Evolutionary conservation across 2,797 vertebrate species (phyloP).

Genomic region (Thunnus albacares): DNA sequence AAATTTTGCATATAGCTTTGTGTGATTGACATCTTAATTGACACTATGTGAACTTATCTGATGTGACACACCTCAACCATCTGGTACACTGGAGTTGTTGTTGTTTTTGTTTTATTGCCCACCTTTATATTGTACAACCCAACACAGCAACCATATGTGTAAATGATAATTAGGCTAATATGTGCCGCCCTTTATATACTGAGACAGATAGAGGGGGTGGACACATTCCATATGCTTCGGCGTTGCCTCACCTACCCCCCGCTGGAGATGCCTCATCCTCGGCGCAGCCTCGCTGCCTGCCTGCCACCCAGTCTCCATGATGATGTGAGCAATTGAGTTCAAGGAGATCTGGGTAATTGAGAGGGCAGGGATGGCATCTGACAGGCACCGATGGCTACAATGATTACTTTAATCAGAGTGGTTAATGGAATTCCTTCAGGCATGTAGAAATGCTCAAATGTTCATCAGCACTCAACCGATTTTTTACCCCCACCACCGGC

Average conservation of each 20-base stretch:
- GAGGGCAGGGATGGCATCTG: conserved; percentile 89
- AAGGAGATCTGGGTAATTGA: conserved; percentile 89
- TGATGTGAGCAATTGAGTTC: conserved; percentile 85
- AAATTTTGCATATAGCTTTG: background rate
- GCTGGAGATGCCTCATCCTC: conserved; percentile 29
- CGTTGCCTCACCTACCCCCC: conserved; percentile 16
- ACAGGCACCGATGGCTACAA: conserved; percentile 88
- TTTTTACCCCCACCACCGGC: conserved; percentile 34
- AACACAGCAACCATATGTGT: conserved; percentile 6
- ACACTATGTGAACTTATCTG: background rate
- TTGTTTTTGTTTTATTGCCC: background rate
- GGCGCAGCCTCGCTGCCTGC: conserved; percentile 32
- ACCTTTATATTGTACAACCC: background rate
- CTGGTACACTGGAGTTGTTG: background rate
- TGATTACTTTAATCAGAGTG: conserved; percentile 90
- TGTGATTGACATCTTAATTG: conserved; percentile 13
- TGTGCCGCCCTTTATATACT: conserved; percentile 2
- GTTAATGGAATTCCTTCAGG: conserved; percentile 88
- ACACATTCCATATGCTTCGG: conserved; percentile 67
- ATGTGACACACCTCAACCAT: conserved; percentile 12
- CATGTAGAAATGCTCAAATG: conserved; percentile 85
- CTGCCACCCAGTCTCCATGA: conserved; percentile 61
- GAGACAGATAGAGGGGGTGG: conserved; percentile 55
- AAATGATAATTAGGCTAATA: conserved; percentile 58
- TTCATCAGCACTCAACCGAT: conserved; percentile 81